These are phyloP conservation scores for Tautogolabrus adspersus DNA, from an alignment of 2,113 vertebrate species.

Conservation along the genomic window DNA sequence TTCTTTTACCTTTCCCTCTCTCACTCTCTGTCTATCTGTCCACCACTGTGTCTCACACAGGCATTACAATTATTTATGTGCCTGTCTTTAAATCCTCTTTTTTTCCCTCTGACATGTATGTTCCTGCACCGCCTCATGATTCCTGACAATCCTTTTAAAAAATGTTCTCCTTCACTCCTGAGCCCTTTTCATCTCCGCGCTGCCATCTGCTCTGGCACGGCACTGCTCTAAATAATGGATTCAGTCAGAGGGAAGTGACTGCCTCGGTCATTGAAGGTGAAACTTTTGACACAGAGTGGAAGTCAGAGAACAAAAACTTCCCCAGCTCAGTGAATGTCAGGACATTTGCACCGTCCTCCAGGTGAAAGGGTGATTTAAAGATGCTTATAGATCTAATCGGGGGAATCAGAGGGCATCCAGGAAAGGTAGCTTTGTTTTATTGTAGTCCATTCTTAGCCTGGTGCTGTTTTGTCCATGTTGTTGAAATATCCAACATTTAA, in stretches of 20 bases:
- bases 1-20: slow-evolving; percentile 18
- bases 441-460: not conserved
- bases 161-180: not conserved
- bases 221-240: slow-evolving; percentile 25
- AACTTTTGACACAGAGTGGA: not conserved
- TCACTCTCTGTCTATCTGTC: slow-evolving; percentile 25
- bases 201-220: slow-evolving; percentile 13
- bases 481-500: not conserved
- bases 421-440: not conserved
- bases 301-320: not conserved
- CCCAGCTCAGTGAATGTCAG: not conserved
- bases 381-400: not conserved
- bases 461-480: not conserved
- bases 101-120: not conserved
- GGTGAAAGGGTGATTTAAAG: slow-evolving; percentile 9
- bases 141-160: not conserved
- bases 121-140: not conserved
- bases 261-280: slow-evolving; percentile 3
- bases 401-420: not conserved
- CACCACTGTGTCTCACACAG: slow-evolving; percentile 12
- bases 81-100: not conserved
- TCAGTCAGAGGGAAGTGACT: not conserved
- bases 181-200: slow-evolving; percentile 27
- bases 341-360: not conserved
- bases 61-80: slow-evolving; percentile 6